phyloP scores from a whole-genome alignment of 2,113 vertebrate genomes.

The Archilochus colubris region DNA sequence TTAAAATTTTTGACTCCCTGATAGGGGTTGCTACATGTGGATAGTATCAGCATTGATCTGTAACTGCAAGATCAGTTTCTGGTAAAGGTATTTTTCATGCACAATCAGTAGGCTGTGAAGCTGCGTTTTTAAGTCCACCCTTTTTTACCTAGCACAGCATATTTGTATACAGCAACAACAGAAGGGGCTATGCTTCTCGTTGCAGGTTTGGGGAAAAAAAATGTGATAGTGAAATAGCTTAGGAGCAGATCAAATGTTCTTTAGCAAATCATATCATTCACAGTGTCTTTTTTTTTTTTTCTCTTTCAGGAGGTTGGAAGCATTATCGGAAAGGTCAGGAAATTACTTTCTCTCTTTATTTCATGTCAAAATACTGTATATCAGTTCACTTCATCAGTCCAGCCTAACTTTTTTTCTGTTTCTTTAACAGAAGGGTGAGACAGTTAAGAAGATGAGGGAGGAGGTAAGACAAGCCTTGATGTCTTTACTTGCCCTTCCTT shows the following conservation, averaged over 20 bases:
- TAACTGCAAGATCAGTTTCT: not conserved
- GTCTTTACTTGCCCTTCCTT: slow-evolving; percentile 29
- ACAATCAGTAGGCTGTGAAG: not conserved
- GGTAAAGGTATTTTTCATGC: not conserved
- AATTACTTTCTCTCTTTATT: slow-evolving; percentile 36
- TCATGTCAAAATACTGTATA: slow-evolving; percentile 15
- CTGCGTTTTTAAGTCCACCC: not conserved
- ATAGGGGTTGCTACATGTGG: not conserved
- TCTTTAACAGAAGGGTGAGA: slow-evolving; percentile 89
- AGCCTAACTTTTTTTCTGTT: slow-evolving; percentile 52
- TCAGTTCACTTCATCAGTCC: not conserved
- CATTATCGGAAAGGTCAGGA: slow-evolving; percentile 91
- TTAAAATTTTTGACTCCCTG: not conserved
- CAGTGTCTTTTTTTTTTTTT: slow-evolving; percentile 21
- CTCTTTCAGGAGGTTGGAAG: slow-evolving; percentile 89
- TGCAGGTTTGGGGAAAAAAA: not conserved
- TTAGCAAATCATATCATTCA: not conserved
- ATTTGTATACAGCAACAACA: not conserved
- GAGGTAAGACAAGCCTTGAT: slow-evolving; percentile 83
- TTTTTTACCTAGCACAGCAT: not conserved
- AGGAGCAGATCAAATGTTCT: not conserved
- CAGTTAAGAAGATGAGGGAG: slow-evolving; percentile 95
- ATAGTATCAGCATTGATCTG: not conserved
- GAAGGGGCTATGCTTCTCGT: not conserved
- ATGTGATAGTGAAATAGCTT: not conserved